phyloP scores from a whole-genome alignment of 2,113 vertebrate genomes.

The Symphodus melops region DNA sequence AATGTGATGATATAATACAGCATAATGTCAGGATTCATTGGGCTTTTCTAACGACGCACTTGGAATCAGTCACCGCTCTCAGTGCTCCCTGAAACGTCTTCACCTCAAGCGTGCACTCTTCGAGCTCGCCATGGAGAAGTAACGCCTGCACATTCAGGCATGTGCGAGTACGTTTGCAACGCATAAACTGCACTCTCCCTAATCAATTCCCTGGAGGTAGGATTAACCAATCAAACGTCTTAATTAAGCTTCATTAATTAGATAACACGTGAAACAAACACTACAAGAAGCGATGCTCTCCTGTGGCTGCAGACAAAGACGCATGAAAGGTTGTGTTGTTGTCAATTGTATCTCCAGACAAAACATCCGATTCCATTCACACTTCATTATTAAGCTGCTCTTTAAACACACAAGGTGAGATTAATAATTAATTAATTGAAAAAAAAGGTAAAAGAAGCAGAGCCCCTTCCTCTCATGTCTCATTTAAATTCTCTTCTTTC shows the following conservation, averaged over 20 bases:
- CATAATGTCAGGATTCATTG: conserved; percentile 47
- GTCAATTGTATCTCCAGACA: conserved; percentile 54
- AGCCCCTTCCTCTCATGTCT: conserved; percentile 30
- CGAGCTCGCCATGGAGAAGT: conserved; percentile 14
- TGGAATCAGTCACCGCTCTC: conserved; percentile 23
- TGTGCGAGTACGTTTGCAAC: not conserved
- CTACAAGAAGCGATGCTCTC: conserved; percentile 33
- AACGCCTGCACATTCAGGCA: not conserved
- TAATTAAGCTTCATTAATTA: conserved; percentile 64
- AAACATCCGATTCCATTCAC: conserved; percentile 32
- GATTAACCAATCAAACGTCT: conserved; percentile 58
- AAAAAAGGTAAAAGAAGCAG: not conserved
- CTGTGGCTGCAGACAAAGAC: conserved; percentile 25
- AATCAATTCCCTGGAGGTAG: conserved; percentile 36
- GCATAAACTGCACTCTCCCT: conserved; percentile 2
- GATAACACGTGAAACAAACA: conserved; percentile 45
- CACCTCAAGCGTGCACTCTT: conserved; percentile 7
- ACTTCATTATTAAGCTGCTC: conserved; percentile 26
- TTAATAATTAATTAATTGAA: conserved; percentile 45
- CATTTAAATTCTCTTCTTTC: conserved; percentile 46
- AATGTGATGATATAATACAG: conserved; percentile 50
- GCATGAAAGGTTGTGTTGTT: conserved; percentile 23
- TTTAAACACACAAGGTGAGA: conserved; percentile 24
- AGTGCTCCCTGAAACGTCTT: conserved; percentile 32
- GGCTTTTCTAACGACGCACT: conserved; percentile 56